Percentiles rank a stretch among this genome's conserved stretches.
These are phyloP conservation scores for Pelagia noctiluca DNA, from an alignment of 30 jellyfish, hydroid and myxozoan genomes.

Conservation along the genomic window DNA sequence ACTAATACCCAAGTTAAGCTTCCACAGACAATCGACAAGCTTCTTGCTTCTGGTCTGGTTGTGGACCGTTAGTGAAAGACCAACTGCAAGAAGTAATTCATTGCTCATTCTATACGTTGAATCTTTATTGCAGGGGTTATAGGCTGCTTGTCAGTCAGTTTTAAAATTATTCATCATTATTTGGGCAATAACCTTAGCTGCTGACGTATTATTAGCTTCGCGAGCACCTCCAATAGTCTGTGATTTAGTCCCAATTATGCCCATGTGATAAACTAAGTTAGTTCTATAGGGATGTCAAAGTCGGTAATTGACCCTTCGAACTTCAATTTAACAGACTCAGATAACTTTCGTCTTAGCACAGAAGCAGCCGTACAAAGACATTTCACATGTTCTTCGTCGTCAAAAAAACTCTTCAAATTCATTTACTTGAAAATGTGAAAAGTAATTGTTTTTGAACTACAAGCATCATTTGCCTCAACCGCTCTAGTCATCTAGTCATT, in stretches of 20 bases:
- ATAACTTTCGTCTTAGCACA: constrained; percentile 25
- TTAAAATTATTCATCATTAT: constrained; percentile 6
- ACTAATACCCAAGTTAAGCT: constrained; percentile 13
- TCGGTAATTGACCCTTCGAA: constrained; percentile 46
- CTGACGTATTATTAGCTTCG: constrained; percentile 18
- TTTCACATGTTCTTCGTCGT: constrained; percentile 31
- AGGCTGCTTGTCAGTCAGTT: constrained; percentile 37
- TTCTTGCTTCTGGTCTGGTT: constrained; percentile 49
- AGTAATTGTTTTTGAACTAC: constrained; percentile 10
- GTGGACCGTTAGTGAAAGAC: constrained; percentile 42
- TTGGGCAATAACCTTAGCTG: constrained; percentile 38
- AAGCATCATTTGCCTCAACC: too few species aligned
- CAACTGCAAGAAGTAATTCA: constrained; percentile 37
- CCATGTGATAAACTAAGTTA: constrained; percentile 26
- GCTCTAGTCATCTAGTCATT: constrained; percentile 8
- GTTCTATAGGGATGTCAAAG: constrained; percentile 39
- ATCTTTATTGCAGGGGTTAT: constrained; percentile 16
- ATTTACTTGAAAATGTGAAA: constrained; percentile 22
- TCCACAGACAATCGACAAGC: constrained; percentile 25
- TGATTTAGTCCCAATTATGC: constrained; percentile 22
- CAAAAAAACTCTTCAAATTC: constrained; percentile 20
- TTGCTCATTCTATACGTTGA: constrained; percentile 8
- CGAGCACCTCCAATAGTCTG: constrained; percentile 43
- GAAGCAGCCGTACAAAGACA: constrained; percentile 41
- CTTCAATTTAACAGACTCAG: constrained; percentile 21